phyloP scores from a whole-genome alignment of 2,797 vertebrate species.

The Spheniscus humboldti region DNA sequence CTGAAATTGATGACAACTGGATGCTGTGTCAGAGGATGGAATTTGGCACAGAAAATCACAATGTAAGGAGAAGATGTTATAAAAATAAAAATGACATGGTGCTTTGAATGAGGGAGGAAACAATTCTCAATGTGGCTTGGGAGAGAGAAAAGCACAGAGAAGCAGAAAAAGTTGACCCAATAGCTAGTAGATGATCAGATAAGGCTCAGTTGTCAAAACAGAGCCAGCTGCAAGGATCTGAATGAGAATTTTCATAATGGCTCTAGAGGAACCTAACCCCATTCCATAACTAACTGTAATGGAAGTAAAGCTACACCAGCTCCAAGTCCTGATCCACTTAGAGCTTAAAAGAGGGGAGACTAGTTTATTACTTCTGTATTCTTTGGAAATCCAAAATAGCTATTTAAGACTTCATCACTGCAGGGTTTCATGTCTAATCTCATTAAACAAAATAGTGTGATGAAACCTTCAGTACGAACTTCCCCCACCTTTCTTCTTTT shows the following conservation, averaged over 20 bases:
- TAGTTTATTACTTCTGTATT: background rate
- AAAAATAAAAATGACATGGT: background rate
- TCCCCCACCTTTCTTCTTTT: background rate
- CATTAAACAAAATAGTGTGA: background rate
- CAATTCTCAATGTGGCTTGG: background rate
- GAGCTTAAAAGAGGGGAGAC: background rate
- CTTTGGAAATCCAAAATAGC: background rate
- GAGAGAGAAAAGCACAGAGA: background rate
- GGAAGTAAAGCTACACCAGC: background rate
- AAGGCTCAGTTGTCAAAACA: background rate
- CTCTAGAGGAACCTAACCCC: background rate
- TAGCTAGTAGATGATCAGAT: background rate
- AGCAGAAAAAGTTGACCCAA: background rate
- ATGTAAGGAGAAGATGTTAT: background rate
- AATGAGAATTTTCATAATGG: background rate
- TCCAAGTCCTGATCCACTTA: background rate
- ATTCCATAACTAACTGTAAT: background rate
- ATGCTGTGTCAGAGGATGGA: background rate
- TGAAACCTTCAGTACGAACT: background rate
- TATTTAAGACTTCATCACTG: background rate
- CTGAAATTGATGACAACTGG: conserved; percentile 19
- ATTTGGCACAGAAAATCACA: background rate
- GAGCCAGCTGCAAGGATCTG: background rate
- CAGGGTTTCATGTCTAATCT: background rate
- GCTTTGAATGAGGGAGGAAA: background rate